phyloP scores from a whole-genome alignment of 2,113 vertebrate genomes.

The Desmodus rotundus region DNA sequence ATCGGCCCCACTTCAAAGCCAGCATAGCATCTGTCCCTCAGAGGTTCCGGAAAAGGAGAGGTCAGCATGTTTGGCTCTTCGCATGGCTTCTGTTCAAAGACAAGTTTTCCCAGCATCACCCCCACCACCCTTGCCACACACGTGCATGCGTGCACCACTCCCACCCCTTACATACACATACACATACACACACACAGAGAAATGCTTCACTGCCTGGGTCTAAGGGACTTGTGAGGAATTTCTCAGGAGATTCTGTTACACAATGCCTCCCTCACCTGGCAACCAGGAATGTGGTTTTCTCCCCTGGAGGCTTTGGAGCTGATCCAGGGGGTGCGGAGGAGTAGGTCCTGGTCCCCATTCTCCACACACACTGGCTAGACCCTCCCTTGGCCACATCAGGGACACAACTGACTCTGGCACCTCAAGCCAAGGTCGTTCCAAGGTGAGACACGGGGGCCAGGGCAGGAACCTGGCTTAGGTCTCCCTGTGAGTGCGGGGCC shows the following conservation, averaged over 20 bases:
- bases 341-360: neutral
- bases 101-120: neutral
- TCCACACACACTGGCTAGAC: neutral
- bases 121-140: neutral
- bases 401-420: neutral
- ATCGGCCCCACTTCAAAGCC: constrained; percentile 67
- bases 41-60: constrained; percentile 50
- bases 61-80: constrained; percentile 5
- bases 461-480: neutral
- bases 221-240: neutral
- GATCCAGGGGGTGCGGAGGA: neutral
- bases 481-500: neutral
- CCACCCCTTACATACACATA: neutral
- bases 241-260: neutral
- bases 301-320: neutral
- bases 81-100: constrained; percentile 34
- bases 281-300: neutral
- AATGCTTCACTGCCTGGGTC: neutral
- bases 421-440: neutral
- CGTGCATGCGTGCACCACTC: neutral
- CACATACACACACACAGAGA: neutral
- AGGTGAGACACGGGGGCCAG: neutral
- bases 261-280: neutral
- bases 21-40: constrained; percentile 42
- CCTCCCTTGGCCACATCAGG: neutral